A percentile compares a stretch with the other conserved stretches of the same genome.
Evolutionary conservation across 2,888 invertebrate genomes (phyloP).

Genomic region (Campoletis raptor): DNA sequence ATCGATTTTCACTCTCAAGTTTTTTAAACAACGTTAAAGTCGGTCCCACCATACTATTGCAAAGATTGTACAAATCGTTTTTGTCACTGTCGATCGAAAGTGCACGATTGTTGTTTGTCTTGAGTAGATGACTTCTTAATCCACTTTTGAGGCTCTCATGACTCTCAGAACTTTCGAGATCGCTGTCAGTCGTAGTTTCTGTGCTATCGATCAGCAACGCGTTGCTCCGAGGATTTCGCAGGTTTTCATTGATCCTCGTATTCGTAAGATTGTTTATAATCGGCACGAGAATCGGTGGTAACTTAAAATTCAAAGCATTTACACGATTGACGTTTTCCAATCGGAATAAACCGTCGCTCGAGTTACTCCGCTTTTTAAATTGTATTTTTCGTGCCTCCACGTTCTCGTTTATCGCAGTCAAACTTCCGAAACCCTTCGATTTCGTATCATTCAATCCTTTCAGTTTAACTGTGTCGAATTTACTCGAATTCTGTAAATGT

Average conservation of each 20-base stretch:
- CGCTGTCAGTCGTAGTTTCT: slow-evolving; percentile 76
- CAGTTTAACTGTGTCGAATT: slow-evolving; percentile 74
- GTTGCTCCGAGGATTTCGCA: slow-evolving; percentile 48
- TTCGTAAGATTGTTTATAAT: slow-evolving; percentile 88
- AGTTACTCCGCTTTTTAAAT: slow-evolving; percentile 79
- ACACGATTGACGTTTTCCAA: slow-evolving; percentile 73
- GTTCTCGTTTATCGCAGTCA: slow-evolving; percentile 80
- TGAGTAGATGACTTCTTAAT: slow-evolving; percentile 75
- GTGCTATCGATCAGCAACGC: slow-evolving; percentile 59
- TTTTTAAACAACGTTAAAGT: slow-evolving; percentile 55
- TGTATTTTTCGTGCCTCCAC: slow-evolving; percentile 78
- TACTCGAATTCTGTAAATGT: slow-evolving; percentile 76
- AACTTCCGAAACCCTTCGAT: slow-evolving; percentile 79
- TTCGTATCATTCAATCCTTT: slow-evolving; percentile 78
- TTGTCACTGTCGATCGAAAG: slow-evolving; percentile 64
- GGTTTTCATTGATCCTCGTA: slow-evolving; percentile 71
- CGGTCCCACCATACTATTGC: slow-evolving; percentile 49
- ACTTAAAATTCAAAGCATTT: slow-evolving; percentile 84
- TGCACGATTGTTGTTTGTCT: slow-evolving; percentile 67
- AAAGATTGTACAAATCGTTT: slow-evolving; percentile 62
- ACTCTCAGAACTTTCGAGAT: slow-evolving; percentile 80
- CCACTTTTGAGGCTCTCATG: slow-evolving; percentile 79
- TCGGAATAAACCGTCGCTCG: slow-evolving; percentile 78
- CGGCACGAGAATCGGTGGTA: slow-evolving; percentile 90
- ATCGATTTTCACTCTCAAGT: slow-evolving; percentile 42